Evolutionary conservation across 2,113 vertebrate species (phyloP).

Genomic region (Megaceryle maxima): DNA sequence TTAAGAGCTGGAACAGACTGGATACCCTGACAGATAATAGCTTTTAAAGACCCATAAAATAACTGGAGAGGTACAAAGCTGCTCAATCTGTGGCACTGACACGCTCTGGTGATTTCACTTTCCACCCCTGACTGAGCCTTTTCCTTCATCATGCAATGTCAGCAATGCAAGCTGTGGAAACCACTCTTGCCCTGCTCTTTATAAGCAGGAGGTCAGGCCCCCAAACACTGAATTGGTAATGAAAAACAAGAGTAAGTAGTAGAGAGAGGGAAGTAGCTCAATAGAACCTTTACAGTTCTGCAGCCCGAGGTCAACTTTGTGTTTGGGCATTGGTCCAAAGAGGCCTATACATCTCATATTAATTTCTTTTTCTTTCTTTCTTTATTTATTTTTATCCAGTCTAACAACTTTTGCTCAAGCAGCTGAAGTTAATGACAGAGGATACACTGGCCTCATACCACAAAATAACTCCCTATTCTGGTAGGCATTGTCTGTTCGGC

Average conservation of each 20-base stretch:
- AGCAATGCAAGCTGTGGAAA: not conserved
- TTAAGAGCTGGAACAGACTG: not conserved
- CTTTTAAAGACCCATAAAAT: not conserved
- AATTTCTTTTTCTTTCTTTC: not conserved
- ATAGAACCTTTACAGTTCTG: not conserved
- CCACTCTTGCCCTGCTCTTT: not conserved
- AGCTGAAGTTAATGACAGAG: not conserved
- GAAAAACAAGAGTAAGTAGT: not conserved
- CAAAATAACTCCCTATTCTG: not conserved
- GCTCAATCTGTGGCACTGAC: not conserved
- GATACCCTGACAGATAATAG: not conserved
- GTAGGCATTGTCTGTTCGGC: not conserved
- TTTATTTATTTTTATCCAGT: not conserved
- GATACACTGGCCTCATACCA: not conserved
- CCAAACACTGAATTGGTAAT: not conserved
- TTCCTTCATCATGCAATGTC: not conserved
- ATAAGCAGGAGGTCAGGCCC: not conserved
- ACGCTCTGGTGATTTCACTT: not conserved
- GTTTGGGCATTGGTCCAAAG: not conserved
- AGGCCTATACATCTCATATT: not conserved
- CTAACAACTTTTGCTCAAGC: not conserved
- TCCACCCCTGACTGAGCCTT: not conserved
- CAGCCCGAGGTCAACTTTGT: not conserved
- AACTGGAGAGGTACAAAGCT: not conserved
- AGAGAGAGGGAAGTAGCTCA: not conserved